These are phyloP conservation scores for Notolabrus celidotus DNA, from an alignment of 2,797 vertebrate genomes.

Conservation along the genomic window DNA sequence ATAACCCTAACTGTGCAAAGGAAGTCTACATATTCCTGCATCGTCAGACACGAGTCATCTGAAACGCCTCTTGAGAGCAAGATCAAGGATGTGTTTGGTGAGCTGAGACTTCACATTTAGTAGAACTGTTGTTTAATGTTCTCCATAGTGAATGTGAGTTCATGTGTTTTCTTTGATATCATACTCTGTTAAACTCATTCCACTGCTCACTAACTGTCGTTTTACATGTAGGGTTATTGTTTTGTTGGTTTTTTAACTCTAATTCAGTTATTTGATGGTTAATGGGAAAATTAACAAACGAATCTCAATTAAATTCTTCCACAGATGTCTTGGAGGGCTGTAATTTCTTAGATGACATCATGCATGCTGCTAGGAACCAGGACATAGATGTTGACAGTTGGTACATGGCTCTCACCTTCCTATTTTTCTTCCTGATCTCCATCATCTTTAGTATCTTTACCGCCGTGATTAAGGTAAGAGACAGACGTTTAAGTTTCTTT, in stretches of 20 bases:
- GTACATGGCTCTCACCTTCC: constrained; percentile 73
- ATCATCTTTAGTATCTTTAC: constrained; percentile 66
- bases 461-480: constrained; percentile 77
- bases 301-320: background rate
- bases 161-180: too few species aligned
- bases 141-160: too few species aligned
- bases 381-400: constrained; percentile 67
- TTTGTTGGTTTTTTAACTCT: too few species aligned
- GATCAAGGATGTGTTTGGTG: constrained; percentile 75
- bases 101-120: constrained; percentile 21
- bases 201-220: too few species aligned
- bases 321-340: constrained; percentile 63
- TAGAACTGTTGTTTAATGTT: background rate
- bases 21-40: constrained; percentile 68
- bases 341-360: constrained; percentile 67
- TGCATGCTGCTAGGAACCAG: constrained; percentile 32
- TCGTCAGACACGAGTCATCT: constrained; percentile 78
- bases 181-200: too few species aligned
- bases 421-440: constrained; percentile 74
- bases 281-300: too few species aligned
- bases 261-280: too few species aligned
- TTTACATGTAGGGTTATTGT: background rate
- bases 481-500: background rate
- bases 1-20: constrained; percentile 34
- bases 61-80: constrained; percentile 22